phyloP scores from a whole-genome alignment of 2,113 vertebrate genomes.

The Forbesichthys agassizii region DNA sequence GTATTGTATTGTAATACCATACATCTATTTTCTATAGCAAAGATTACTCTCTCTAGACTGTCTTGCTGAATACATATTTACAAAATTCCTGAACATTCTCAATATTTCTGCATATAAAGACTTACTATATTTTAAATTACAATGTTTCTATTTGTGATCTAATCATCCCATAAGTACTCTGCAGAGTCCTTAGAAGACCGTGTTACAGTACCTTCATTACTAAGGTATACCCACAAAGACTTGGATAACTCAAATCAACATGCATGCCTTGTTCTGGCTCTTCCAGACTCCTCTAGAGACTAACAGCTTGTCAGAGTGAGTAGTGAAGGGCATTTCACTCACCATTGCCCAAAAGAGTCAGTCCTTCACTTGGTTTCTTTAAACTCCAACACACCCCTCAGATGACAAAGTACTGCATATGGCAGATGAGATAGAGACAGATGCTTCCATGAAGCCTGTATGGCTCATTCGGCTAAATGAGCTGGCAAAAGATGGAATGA shows the following conservation, averaged over 20 bases:
- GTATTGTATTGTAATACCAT: too few relatives aligned
- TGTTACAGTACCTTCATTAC: too few relatives aligned
- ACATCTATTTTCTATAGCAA: too few relatives aligned
- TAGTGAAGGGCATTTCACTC: slow-evolving; percentile 38
- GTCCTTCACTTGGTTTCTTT: slow-evolving; percentile 26
- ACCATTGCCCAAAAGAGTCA: slow-evolving; percentile 32
- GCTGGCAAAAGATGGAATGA: slow-evolving; percentile 34
- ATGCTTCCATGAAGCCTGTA: slow-evolving; percentile 34
- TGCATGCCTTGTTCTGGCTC: neutral
- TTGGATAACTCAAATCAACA: neutral
- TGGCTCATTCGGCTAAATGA: slow-evolving; percentile 45
- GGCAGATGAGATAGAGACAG: slow-evolving; percentile 50
- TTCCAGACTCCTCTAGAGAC: slow-evolving; percentile 6
- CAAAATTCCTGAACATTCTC: too few relatives aligned
- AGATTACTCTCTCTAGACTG: too few relatives aligned
- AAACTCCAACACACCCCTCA: slow-evolving; percentile 17
- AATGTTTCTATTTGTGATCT: too few relatives aligned
- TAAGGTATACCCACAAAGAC: too few relatives aligned
- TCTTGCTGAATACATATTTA: too few relatives aligned
- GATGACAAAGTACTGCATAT: slow-evolving; percentile 50
- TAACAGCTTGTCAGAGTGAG: slow-evolving; percentile 39
- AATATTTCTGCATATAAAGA: too few relatives aligned
- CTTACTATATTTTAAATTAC: too few relatives aligned
- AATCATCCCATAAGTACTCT: too few relatives aligned
- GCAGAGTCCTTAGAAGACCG: too few relatives aligned